These are phyloP conservation scores for Ceyx erithaca DNA, from an alignment of 2,797 vertebrate species.

Conservation along the genomic window DNA sequence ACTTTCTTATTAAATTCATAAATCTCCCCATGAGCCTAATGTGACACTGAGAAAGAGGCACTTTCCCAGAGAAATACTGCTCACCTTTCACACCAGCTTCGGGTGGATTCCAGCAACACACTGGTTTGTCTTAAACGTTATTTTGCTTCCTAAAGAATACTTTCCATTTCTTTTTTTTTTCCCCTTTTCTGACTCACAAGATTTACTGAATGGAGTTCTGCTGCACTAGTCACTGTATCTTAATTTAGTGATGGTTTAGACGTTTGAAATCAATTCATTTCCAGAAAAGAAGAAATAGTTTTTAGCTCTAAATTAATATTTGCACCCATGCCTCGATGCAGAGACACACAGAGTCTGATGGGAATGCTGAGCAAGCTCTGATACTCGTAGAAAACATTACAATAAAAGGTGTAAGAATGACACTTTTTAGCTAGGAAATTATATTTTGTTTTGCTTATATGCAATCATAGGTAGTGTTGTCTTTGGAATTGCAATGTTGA, in stretches of 20 bases:
- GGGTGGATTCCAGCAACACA: rapidly evolving
- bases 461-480: neutral
- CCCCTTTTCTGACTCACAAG: neutral
- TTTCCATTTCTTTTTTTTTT: neutral
- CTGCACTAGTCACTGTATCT: neutral
- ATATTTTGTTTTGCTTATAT: neutral
- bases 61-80: neutral
- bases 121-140: neutral
- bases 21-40: neutral
- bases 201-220: neutral
- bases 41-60: neutral
- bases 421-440: neutral
- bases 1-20: neutral
- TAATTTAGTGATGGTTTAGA: neutral
- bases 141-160: neutral
- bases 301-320: neutral
- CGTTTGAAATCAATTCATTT: neutral
- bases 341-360: neutral
- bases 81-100: neutral
- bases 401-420: neutral
- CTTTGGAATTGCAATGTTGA: conserved; percentile 16
- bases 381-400: neutral
- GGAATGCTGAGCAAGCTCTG: neutral
- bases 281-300: neutral
- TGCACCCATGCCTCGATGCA: neutral